Base-by-base conservation (phyloP, 2,797 vertebrate genomes). In the Acrocephalus scirpaceus region DNA sequence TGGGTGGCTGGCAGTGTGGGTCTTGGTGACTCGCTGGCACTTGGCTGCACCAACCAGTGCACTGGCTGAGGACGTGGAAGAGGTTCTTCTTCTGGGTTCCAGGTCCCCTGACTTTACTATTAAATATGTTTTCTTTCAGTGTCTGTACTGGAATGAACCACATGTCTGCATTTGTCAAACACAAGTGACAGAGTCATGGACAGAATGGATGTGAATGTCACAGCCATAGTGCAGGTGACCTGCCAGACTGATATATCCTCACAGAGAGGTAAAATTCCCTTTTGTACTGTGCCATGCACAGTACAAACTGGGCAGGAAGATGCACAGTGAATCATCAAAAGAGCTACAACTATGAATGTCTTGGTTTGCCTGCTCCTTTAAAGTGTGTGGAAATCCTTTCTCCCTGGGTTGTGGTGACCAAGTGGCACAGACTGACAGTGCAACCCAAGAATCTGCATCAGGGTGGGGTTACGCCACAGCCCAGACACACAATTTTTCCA, bases 101-200 rank as follows among this genome's bases (percentile, higher is more conserved):
- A 57, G 27, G 5, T 72, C 10, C 8, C 10, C 51, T 53, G 54
- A 56, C 18, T 48, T 42, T 27, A 36, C 3, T 38, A 16, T 36
- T 53, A 50, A 75, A 40, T 23, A 40, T 4, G 7, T 85, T 75
- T 61, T 42, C 11, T 34, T 70, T 66, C 9, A 7, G 3, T 38
- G 10, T 17, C 61, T 42, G 32, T 77, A 78, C 34, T 16, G 3
- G 45, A 82, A 91, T 17, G 21, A 73, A 32, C 10, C 11, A 13
- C 0, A 0, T 14, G 7, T 42, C 23, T 50, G 13, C 38, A 38
- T 32, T 18, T 64, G 27, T 71, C 61, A 74, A 60, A 48, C 23
- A 32, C 4, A 34, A 40, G 27, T 0, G 2, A 11, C 0, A 26
- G 67, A 64, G 45, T 10, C 0, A 0, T 58, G 34, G 27, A 30